Evolutionary conservation across 1,140 invertebrate genomes (phyloP).

Genomic region (Euglossa dilemma): DNA sequence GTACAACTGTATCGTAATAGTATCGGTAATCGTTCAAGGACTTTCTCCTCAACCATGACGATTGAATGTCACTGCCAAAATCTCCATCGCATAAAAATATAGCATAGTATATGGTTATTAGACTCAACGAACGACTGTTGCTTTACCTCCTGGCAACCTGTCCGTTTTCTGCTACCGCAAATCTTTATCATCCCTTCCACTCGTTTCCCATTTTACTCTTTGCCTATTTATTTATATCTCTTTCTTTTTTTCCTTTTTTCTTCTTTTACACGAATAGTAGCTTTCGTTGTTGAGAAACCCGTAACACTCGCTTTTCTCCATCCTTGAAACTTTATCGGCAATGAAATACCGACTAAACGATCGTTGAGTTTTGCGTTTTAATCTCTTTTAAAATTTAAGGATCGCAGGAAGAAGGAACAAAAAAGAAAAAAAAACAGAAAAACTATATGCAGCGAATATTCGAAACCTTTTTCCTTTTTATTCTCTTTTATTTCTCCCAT

Average conservation of each 20-base stretch:
- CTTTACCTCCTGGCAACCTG: slow-evolving; percentile 7
- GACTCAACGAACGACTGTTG: slow-evolving; percentile 5
- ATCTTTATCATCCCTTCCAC: slow-evolving; percentile 7
- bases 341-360: not conserved
- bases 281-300: slow-evolving; percentile 36
- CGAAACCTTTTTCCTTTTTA: not conserved
- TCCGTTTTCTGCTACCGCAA: slow-evolving; percentile 11
- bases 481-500: not conserved
- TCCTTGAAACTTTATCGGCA: not conserved
- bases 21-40: slow-evolving; percentile 11
- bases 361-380: not conserved
- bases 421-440: not conserved
- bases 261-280: slow-evolving; percentile 29
- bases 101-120: slow-evolving; percentile 16
- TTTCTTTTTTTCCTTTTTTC: slow-evolving; percentile 6
- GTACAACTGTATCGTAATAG: not conserved
- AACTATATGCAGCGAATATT: not conserved
- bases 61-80: slow-evolving; percentile 82
- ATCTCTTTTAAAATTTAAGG: not conserved
- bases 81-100: slow-evolving; percentile 67
- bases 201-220: slow-evolving; percentile 38
- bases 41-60: slow-evolving; percentile 79
- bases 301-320: slow-evolving; percentile 37
- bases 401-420: not conserved
- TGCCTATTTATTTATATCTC: slow-evolving; percentile 45